Conservation (phyloP, 2,888 invertebrate species). For the Cyrtodaria siliqua region DNA sequence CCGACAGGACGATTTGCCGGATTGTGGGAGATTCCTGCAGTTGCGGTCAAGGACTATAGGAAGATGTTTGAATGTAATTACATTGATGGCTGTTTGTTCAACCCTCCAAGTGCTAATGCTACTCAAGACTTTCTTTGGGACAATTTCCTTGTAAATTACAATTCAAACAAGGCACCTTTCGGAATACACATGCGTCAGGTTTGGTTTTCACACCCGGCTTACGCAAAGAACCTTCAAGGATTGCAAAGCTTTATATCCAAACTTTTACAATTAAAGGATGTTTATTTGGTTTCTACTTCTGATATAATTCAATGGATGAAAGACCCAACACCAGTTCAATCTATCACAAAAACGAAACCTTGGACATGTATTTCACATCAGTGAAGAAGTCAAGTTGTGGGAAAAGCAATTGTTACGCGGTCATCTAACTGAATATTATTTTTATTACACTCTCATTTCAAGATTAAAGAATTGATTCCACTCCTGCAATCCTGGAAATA, state of each 20-base stretch:
- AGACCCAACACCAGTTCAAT: constrained; percentile 67
- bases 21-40: constrained; percentile 89
- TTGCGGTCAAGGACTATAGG: constrained; percentile 66
- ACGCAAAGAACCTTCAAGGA: constrained; percentile 66
- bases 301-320: constrained; percentile 76
- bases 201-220: constrained; percentile 89
- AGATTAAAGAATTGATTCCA: no score
- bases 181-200: constrained; percentile 93
- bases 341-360: constrained; percentile 56
- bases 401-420: no score
- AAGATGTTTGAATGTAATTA: constrained; percentile 74
- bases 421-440: no score
- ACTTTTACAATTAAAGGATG: constrained; percentile 65
- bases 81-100: constrained; percentile 78
- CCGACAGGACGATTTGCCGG: constrained; percentile 86
- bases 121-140: constrained; percentile 88
- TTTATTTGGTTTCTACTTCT: constrained; percentile 70
- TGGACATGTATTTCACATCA: constrained; percentile 75
- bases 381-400: no score
- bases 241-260: constrained; percentile 68
- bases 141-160: constrained; percentile 92
- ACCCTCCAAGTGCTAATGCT: constrained; percentile 68
- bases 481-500: no score
- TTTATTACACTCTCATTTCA: no score
- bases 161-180: constrained; percentile 90